These are phyloP conservation scores for Spodoptera litura DNA, from an alignment of 1,140 invertebrate genomes.

Conservation along the genomic window DNA sequence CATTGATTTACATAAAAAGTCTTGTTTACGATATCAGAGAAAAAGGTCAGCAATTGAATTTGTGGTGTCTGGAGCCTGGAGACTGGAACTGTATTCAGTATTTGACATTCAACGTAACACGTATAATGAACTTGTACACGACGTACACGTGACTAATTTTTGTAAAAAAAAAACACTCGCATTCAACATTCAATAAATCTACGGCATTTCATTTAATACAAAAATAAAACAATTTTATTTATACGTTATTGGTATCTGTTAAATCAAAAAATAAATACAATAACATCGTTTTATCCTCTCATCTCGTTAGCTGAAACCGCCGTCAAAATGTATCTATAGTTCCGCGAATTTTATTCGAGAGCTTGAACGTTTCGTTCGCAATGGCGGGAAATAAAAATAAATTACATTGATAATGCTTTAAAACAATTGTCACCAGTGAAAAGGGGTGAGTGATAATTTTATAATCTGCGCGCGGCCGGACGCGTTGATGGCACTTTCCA, in stretches of 20 bases:
- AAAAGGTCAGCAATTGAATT: too few species aligned
- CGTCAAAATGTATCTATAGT: slow-evolving; percentile 19
- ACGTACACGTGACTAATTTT: not conserved
- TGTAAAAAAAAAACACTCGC: too few species aligned
- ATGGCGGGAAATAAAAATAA: slow-evolving; percentile 36
- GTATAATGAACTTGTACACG: too few species aligned
- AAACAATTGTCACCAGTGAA: slow-evolving; percentile 52
- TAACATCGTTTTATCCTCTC: not conserved
- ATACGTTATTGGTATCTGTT: not conserved
- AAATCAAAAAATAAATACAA: not conserved
- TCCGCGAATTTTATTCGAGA: not conserved
- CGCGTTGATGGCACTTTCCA: slow-evolving; percentile 52
- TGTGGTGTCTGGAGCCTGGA: too few species aligned
- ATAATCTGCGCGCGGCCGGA: slow-evolving; percentile 48
- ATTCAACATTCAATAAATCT: too few species aligned
- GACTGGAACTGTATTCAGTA: too few species aligned
- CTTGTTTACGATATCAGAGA: too few species aligned
- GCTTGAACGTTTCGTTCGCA: slow-evolving; percentile 1
- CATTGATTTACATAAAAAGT: too few species aligned
- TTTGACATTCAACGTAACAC: too few species aligned
- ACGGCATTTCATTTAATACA: too few species aligned
- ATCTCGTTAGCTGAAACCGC: slow-evolving; percentile 19
- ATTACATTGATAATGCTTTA: slow-evolving; percentile 46
- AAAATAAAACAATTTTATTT: too few species aligned
- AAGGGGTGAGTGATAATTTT: slow-evolving; percentile 56